Conservation (phyloP, 2,797 vertebrate genomes). For the Notoglanidium macrostoma region DNA sequence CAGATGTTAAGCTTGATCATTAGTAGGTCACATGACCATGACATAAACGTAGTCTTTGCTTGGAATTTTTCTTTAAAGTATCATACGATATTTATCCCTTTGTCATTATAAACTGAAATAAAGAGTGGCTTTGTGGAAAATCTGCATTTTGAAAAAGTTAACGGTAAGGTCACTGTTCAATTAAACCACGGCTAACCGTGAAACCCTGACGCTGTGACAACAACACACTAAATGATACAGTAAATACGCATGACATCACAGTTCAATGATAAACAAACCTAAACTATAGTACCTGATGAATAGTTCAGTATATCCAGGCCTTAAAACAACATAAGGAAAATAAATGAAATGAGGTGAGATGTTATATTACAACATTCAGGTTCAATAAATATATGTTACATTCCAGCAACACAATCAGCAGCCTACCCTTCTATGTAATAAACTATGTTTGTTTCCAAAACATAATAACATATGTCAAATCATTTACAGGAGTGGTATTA, state of each 20-base stretch:
- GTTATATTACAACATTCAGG: not conserved
- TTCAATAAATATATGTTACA: constrained; percentile 34
- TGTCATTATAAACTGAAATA: not conserved
- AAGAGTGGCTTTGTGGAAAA: not conserved
- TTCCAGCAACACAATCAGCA: constrained; percentile 8
- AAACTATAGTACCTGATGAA: not conserved
- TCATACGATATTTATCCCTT: not conserved
- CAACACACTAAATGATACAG: not conserved
- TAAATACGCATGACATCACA: not conserved
- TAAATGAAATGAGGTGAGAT: not conserved
- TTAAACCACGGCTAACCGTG: not conserved
- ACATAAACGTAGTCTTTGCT: not conserved
- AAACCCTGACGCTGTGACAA: not conserved
- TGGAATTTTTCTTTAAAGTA: not conserved
- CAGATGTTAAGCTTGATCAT: not conserved
- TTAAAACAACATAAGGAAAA: not conserved
- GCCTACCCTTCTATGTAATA: not conserved
- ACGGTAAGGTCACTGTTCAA: not conserved
- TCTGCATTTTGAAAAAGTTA: not conserved
- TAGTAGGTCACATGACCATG: not conserved
- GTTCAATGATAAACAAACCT: not conserved
- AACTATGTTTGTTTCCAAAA: not conserved
- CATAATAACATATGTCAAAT: not conserved
- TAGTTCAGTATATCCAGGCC: constrained; percentile 25
- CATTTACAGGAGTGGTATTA: not conserved